A percentile compares a stretch with the other conserved stretches of the same genome.
Evolutionary conservation across 2,888 invertebrate species (phyloP).

Genomic region (Heteromyza rotundicornis): DNA sequence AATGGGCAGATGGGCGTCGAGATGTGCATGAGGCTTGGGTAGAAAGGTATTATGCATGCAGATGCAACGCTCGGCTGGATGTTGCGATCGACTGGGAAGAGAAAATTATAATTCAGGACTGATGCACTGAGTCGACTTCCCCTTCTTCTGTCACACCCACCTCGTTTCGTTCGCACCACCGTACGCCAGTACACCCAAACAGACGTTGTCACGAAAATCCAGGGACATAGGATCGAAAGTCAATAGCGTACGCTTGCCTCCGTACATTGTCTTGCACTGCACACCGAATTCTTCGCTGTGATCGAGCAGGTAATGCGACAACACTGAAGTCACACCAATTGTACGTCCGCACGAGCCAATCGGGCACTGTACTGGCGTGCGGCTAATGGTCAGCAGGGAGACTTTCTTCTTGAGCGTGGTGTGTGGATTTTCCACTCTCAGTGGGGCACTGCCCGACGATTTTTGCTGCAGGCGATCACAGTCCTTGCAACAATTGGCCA

Average conservation of each 20-base stretch:
- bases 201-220: slow-evolving; percentile 40
- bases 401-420: slow-evolving; percentile 32
- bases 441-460: slow-evolving; percentile 36
- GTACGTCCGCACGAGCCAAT: slow-evolving; percentile 40
- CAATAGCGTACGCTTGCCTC: slow-evolving; percentile 36
- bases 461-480: slow-evolving; percentile 38
- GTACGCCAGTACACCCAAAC: slow-evolving; percentile 45
- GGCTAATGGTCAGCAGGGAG: slow-evolving; percentile 38
- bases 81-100: slow-evolving; percentile 9
- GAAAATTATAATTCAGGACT: too few relatives aligned
- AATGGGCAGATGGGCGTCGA: slow-evolving; percentile 46
- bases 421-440: slow-evolving; percentile 36
- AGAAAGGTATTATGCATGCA: slow-evolving; percentile 46
- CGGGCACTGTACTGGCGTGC: slow-evolving; percentile 46
- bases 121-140: too few relatives aligned
- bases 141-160: too few relatives aligned
- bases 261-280: slow-evolving; percentile 41
- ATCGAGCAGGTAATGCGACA: slow-evolving; percentile 48
- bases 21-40: slow-evolving; percentile 38
- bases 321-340: slow-evolving; percentile 43
- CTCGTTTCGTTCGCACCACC: slow-evolving; percentile 34
- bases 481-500: slow-evolving; percentile 38
- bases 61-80: slow-evolving; percentile 43
- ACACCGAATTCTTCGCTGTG: slow-evolving; percentile 41
- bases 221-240: slow-evolving; percentile 39